A percentile compares a stretch with the other conserved stretches of the same genome.
Evolutionary conservation across 2,888 invertebrate genomes (phyloP).

Genomic region (Latrodectus hesperus): DNA sequence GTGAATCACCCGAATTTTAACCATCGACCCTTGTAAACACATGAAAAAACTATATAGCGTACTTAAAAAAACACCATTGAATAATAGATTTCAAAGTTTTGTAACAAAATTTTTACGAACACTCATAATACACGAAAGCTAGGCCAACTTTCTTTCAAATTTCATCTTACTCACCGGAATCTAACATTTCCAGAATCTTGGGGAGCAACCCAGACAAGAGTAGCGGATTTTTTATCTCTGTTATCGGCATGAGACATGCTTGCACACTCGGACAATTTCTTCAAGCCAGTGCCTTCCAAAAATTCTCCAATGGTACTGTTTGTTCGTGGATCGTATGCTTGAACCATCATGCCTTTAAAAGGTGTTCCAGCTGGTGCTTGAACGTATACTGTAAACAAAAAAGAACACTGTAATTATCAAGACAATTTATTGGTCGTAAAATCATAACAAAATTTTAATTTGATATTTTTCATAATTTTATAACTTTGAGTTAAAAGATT

Average conservation of each 20-base stretch:
- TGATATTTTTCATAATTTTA: too few species aligned
- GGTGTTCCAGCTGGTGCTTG: conserved; percentile 65
- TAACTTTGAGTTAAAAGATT: too few species aligned
- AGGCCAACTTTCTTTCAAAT: too few species aligned
- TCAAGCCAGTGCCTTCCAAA: conserved; percentile 66
- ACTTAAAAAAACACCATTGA: too few species aligned
- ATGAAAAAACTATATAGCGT: too few species aligned
- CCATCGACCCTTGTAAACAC: too few species aligned
- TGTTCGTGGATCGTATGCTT: conserved; percentile 70
- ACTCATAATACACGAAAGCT: too few species aligned
- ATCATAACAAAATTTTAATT: too few species aligned
- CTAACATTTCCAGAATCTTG: conserved; percentile 62
- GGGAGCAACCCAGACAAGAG: conserved; percentile 70
- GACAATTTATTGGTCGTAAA: too few species aligned
- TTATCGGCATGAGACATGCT: conserved; percentile 70
- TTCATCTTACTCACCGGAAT: conserved; percentile 51
- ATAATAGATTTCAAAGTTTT: too few species aligned
- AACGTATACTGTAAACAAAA: conserved; percentile 39
- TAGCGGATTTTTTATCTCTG: conserved; percentile 70
- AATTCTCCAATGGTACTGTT: conserved; percentile 69
- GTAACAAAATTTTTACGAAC: too few species aligned
- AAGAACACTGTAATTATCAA: background rate
- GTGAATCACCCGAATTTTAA: too few species aligned
- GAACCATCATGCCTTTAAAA: conserved; percentile 70
- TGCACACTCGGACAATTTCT: conserved; percentile 66